Conservation (phyloP, 2,888 invertebrate species). For the Dynastes grantii region DNA sequence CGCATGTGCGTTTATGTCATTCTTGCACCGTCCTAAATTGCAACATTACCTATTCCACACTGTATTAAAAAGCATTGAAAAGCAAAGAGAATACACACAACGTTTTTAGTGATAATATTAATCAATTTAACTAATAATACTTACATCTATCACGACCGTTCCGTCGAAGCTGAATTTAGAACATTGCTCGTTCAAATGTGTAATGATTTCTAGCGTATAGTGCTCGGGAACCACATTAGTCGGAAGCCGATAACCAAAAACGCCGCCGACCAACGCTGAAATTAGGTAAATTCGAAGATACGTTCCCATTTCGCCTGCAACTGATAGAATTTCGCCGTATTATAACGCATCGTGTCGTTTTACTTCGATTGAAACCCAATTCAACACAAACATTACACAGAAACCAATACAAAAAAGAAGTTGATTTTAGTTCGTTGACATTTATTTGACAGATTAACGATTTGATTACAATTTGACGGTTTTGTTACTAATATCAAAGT, state of each 20-base stretch:
- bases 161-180: too few relatives aligned
- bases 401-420: background rate
- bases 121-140: conserved; percentile 55
- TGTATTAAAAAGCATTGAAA: too few relatives aligned
- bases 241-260: conserved; percentile 66
- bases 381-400: conserved; percentile 16
- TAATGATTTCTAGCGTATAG: conserved; percentile 69
- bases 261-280: conserved; percentile 21
- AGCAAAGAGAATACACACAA: too few relatives aligned
- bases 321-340: conserved; percentile 25
- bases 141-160: conserved; percentile 74
- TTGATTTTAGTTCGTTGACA: background rate
- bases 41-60: too few relatives aligned
- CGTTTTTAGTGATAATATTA: too few relatives aligned
- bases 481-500: conserved; percentile 6
- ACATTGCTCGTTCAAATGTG: conserved; percentile 67
- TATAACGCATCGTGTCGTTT: conserved; percentile 1
- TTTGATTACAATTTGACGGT: background rate
- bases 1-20: too few relatives aligned
- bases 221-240: conserved; percentile 67
- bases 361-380: background rate
- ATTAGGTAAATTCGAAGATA: conserved; percentile 34
- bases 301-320: conserved; percentile 48
- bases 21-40: too few relatives aligned
- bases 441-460: background rate